These are phyloP conservation scores for Bombus soroeensis DNA, from an alignment of 1,140 invertebrate species.

Conservation along the genomic window DNA sequence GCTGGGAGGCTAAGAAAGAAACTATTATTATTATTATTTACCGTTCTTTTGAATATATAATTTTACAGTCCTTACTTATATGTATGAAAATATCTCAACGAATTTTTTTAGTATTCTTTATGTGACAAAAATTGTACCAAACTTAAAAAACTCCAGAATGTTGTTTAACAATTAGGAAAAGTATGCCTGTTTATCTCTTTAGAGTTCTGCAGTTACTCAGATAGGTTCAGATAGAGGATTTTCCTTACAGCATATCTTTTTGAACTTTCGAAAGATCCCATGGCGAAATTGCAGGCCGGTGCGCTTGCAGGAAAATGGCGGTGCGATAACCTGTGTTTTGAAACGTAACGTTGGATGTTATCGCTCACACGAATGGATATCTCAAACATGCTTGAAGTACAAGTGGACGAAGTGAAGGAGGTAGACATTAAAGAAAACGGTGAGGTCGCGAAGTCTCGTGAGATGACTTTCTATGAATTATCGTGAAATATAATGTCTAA, in stretches of 20 bases:
- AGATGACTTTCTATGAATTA: neutral
- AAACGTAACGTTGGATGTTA: constrained; percentile 45
- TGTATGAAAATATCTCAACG: neutral
- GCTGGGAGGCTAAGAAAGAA: too few relatives aligned
- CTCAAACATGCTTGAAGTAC: constrained; percentile 79
- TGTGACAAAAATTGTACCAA: neutral
- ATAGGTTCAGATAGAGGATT: neutral
- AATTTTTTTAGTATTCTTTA: neutral
- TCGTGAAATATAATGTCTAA: constrained; percentile 22
- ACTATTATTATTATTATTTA: neutral
- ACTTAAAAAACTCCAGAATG: neutral
- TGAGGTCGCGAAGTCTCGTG: constrained; percentile 20
- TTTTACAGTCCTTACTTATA: neutral
- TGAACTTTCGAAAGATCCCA: constrained; percentile 5
- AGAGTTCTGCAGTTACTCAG: neutral
- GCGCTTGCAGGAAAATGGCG: constrained; percentile 72
- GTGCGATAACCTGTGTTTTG: constrained; percentile 66
- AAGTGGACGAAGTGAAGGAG: constrained; percentile 76
- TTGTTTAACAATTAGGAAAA: neutral
- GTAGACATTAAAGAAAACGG: constrained; percentile 73
- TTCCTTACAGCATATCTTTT: neutral
- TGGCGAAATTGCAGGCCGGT: constrained; percentile 35
- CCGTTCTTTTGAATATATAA: neutral
- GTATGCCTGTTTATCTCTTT: neutral
- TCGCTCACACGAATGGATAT: constrained; percentile 75